Evolutionary conservation across 2,888 invertebrate genomes (phyloP).

Genomic region (Dynastes hyllus): DNA sequence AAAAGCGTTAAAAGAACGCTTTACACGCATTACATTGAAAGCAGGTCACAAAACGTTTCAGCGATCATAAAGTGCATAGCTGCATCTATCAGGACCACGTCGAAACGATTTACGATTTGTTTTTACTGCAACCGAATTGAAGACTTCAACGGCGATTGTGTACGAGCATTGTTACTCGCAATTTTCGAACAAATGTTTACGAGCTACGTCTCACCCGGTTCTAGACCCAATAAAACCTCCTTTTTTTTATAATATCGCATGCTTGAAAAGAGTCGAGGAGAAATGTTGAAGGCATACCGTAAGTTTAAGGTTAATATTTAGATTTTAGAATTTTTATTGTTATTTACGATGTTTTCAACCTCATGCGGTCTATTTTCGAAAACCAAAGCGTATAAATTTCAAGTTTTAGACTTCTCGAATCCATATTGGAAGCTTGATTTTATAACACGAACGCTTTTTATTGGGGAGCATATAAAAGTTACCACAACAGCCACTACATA

Average conservation of each 20-base stretch:
- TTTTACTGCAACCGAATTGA: conserved; percentile 44
- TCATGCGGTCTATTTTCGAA: conserved; percentile 45
- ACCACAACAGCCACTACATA: conserved; percentile 14
- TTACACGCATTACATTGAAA: neutral
- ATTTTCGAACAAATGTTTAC: conserved; percentile 36
- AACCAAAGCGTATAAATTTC: conserved; percentile 23
- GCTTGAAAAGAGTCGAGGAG: neutral
- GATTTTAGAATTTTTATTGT: conserved; percentile 47
- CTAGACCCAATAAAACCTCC: conserved; percentile 22
- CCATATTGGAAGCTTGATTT: conserved; percentile 16
- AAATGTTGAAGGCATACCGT: neutral
- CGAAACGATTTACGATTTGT: conserved; percentile 47
- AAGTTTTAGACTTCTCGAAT: neutral
- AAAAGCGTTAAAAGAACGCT: conserved; percentile 8
- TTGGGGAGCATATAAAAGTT: conserved; percentile 21
- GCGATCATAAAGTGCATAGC: conserved; percentile 14
- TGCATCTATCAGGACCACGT: conserved; percentile 9
- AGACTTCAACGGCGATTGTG: conserved; percentile 46
- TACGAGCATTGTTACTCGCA: conserved; percentile 21
- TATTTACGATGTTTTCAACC: conserved; percentile 47
- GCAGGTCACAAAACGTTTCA: conserved; percentile 8
- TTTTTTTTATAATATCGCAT: conserved; percentile 31
- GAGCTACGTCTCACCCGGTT: conserved; percentile 22
- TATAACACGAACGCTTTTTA: conserved; percentile 28
- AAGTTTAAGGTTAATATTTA: conserved; percentile 34